Evolutionary conservation across 1,140 invertebrate genomes (phyloP), one percentile per base, ranked within the genome.

Genomic region (Idris sp.): DNA sequence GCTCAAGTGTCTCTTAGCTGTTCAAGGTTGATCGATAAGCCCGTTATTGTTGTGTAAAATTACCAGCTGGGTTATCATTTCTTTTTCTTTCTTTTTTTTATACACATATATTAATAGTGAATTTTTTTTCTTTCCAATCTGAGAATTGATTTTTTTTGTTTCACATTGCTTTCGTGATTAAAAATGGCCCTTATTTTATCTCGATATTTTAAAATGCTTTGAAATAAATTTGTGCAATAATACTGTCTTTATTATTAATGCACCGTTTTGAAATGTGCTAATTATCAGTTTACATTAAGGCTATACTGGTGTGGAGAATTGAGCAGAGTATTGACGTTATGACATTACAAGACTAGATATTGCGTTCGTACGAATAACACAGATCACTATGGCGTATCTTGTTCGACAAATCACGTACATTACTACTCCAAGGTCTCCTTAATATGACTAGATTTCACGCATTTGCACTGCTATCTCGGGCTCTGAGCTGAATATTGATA

Each of bases 401-500:
- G 58, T 68, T 76, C 74, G 68, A 79, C 76, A 79, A 81, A 79
- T 81, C 76, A 77, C 49, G 46, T 58, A 14, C 44, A 26, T 31
- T 54, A 36, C 56, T 62, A 43, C 31, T 0, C 19, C 31, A 18
- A 14, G 14, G 35, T 61, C 46, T 72, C 46, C 51, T 74, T 65
- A 41, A 38, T 41, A 31, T 26, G 30, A 41, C 69, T 58, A 40
- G 61, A 59, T 51, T 73, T 74, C 38, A 48, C 46, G 61, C 61
- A 40, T 48, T 54, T 22, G 35, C 53, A 41, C 26, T 15, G 26
- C 25, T 40, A 62, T 49, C 51, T 62, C 51, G 19, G 14, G 16
- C 51, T 13, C 15, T 40, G 38, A 2, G 13, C 14, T 11, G 26
- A 40, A 59, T 30, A 73, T 30, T 28, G 69, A 61, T 64, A 38